A percentile compares a stretch with the other conserved stretches of the same genome.
These are phyloP conservation scores for Chloropsis cyanopogon DNA, from an alignment of 2,113 vertebrate genomes.

Conservation along the genomic window DNA sequence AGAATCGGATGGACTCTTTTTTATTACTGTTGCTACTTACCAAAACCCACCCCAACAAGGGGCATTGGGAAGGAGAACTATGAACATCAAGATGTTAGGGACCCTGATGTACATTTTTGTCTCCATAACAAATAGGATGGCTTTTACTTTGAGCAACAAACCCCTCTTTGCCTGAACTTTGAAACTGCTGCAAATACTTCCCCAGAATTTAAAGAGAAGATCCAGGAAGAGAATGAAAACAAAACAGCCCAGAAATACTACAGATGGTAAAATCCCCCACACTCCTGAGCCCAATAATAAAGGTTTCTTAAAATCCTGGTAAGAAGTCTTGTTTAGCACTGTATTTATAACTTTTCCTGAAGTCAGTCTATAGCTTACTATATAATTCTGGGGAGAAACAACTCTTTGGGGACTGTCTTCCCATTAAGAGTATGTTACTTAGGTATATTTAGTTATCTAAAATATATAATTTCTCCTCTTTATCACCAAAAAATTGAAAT, in stretches of 20 bases:
- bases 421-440: background rate
- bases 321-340: background rate
- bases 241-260: background rate
- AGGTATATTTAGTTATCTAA: background rate
- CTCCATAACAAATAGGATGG: background rate
- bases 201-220: background rate
- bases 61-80: fast-evolving
- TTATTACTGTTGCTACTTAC: background rate
- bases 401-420: background rate
- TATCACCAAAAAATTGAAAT: background rate
- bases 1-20: background rate
- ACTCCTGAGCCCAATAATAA: background rate
- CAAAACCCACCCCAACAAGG: background rate
- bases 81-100: background rate
- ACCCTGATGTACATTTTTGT: background rate
- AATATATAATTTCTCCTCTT: background rate
- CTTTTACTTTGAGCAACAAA: background rate
- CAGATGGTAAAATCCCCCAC: background rate
- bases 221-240: background rate
- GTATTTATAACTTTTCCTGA: background rate
- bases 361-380: background rate
- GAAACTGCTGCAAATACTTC: background rate
- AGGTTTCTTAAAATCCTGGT: background rate
- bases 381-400: background rate
- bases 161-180: background rate